Conservation (phyloP, 2,797 vertebrate species). For the Fratercula arctica region DNA sequence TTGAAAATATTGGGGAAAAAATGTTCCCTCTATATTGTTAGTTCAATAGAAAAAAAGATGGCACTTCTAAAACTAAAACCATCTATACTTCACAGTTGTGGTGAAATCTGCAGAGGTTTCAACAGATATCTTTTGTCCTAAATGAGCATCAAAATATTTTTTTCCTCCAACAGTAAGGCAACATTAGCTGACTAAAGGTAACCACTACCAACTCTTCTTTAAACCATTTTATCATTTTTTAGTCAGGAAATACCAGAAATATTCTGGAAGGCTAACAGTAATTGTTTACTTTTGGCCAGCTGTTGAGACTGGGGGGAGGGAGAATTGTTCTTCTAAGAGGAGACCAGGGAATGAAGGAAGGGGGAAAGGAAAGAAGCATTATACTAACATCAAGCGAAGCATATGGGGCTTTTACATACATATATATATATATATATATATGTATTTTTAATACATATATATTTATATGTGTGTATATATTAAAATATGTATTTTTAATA, state of each 20-base stretch:
- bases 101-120: background rate
- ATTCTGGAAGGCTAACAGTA: background rate
- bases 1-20: slow-evolving; percentile 23
- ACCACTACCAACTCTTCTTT: background rate
- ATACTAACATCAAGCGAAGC: background rate
- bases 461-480: no score
- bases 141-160: background rate
- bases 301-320: background rate
- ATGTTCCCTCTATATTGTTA: background rate
- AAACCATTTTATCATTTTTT: background rate
- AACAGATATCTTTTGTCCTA: background rate
- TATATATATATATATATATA: no score
- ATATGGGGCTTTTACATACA: background rate
- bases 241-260: background rate
- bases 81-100: background rate
- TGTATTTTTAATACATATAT: background rate
- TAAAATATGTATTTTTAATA: no score
- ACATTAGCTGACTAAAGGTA: background rate
- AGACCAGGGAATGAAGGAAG: background rate
- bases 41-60: slow-evolving; percentile 34
- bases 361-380: background rate
- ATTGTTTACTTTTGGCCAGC: background rate
- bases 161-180: background rate
- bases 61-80: slow-evolving; percentile 25
- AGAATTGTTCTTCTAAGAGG: background rate